Base-by-base conservation (phyloP, 2,797 vertebrate species). In the Xyrichtys novacula region DNA sequence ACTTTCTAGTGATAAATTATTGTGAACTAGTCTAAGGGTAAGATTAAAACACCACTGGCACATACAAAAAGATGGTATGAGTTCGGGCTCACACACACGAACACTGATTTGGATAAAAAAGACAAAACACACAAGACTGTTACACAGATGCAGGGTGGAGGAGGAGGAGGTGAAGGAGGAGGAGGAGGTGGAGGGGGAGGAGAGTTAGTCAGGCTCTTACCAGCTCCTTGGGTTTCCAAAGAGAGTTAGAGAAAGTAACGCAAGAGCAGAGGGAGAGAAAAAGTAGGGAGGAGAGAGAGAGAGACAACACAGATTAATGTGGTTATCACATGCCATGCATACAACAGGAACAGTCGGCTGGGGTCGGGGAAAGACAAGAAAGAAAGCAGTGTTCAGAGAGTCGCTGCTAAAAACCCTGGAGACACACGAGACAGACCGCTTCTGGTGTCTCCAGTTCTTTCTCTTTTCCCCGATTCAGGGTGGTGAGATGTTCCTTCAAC, bases 161-260 rank as follows among this genome's bases (percentile, higher is more conserved):
- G 58, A 46, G 52, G 48, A 49, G 44, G 56, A 58, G 62, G 48
- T 43, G 44, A 53, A 40, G 56, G 49, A 48, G 23, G 56, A 52
- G 48, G 77, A 52, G 78, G 42, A 74, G 31, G 75, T 69, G 70
- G 38, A 56, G 54, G 47, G 29, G 12, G 17, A 8, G 73, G 84
- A 61, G 71, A 63, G 91, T 89, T 89, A 93, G 88, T 86, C 81
- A 89, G 90, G 93, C 93, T 96, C 94, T 99, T 99, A 99, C 97
- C 97, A 99, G 97, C 96, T 99, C 97, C 97, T 98, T 95, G 95
- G 92, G 95, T 95, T 97, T 95, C 94, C 97, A 94, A 94, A 97
- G 95, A 96, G 93, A 93, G 91, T 94, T 92, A 94, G 88, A 94
- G 83, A 91, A 84, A 86, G 83, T 81, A 90, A 81, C 71, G 43